Evolutionary conservation across 1,140 invertebrate species (phyloP).

Genomic region (Lanistes nyassanus): DNA sequence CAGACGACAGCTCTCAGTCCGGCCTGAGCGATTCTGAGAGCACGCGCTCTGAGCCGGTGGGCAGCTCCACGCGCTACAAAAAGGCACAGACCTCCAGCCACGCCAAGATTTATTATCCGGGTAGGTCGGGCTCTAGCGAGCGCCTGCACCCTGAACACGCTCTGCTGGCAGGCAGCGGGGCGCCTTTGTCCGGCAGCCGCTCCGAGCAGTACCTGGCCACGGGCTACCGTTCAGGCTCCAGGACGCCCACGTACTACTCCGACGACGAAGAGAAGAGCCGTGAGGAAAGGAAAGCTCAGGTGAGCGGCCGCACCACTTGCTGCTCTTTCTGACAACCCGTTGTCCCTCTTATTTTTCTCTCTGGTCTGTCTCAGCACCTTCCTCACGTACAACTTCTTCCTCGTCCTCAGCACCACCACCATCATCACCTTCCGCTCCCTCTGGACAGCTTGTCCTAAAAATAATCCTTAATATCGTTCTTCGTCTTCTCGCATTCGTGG

Average conservation of each 20-base stretch:
- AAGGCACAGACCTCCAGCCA: constrained; percentile 52
- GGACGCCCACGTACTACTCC: constrained; percentile 38
- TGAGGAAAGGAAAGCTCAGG: constrained; percentile 72
- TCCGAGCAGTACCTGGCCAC: constrained; percentile 40
- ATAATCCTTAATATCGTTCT: background rate
- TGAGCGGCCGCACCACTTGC: background rate
- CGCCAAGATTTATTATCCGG: constrained; percentile 52
- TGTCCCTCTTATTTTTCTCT: too few species aligned
- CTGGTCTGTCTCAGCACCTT: too few species aligned
- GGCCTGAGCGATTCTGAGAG: constrained; percentile 61
- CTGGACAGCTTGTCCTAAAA: background rate
- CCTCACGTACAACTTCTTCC: too few species aligned
- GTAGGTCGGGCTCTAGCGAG: constrained; percentile 29
- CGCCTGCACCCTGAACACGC: constrained; percentile 27
- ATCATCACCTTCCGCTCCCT: background rate
- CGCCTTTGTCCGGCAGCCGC: constrained; percentile 38
- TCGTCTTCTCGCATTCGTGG: background rate
- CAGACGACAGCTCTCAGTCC: constrained; percentile 61
- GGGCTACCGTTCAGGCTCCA: constrained; percentile 20
- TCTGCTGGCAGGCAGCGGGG: constrained; percentile 28
- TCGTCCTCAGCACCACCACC: background rate
- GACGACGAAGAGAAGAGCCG: constrained; percentile 54
- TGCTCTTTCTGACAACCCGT: too few species aligned
- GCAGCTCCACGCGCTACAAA: constrained; percentile 35
- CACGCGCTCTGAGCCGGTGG: constrained; percentile 55